Conservation (phyloP, 2,888 invertebrate species). For the Athripsodes cinereus region DNA sequence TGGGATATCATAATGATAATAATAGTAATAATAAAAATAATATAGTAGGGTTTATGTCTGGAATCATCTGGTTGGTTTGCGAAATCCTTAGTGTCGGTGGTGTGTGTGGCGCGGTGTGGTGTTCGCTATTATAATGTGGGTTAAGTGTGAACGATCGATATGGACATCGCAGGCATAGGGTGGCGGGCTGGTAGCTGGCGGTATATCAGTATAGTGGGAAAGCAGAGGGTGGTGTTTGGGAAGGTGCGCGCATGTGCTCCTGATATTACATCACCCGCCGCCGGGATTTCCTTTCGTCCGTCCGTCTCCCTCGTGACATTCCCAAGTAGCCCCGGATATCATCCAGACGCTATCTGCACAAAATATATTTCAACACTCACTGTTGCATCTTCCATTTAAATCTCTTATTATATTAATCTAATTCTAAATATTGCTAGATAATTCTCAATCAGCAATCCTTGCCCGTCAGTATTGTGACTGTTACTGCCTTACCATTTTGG, state of each 20-base stretch:
- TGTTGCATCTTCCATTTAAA: background rate
- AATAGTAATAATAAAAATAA: too few species aligned
- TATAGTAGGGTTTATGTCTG: background rate
- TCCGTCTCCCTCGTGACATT: background rate
- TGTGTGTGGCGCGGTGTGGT: background rate
- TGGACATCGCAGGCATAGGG: background rate
- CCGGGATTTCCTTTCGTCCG: constrained; percentile 1
- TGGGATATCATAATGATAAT: too few species aligned
- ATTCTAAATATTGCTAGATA: background rate
- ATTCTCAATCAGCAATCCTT: background rate
- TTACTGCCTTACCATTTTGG: background rate
- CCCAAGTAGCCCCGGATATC: background rate
- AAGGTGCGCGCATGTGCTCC: constrained; percentile 1
- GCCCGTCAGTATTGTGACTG: background rate
- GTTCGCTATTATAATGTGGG: background rate
- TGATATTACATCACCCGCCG: background rate
- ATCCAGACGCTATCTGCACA: background rate
- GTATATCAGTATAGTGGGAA: too few species aligned
- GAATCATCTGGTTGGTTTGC: background rate
- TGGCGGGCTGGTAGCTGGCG: background rate
- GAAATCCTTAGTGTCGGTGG: background rate
- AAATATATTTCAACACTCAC: background rate
- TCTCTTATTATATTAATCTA: background rate
- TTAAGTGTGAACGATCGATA: constrained; percentile 2
- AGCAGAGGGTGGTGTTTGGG: background rate